These are phyloP conservation scores for Noctua comes DNA, from an alignment of 2,888 invertebrate genomes.

Conservation along the genomic window DNA sequence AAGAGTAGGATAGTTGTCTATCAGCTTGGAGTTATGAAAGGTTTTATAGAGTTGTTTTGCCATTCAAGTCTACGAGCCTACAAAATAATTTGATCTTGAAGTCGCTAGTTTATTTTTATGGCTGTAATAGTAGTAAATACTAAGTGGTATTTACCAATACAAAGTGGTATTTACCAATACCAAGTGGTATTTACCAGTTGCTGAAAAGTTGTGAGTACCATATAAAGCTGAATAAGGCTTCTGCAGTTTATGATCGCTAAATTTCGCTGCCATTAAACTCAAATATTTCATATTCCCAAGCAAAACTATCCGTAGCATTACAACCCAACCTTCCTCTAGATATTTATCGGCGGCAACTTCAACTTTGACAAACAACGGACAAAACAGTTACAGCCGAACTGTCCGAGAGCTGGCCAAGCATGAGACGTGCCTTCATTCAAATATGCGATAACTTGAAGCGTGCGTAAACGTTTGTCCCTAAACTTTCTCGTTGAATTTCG, in stretches of 20 bases:
- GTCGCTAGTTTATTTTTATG: no score
- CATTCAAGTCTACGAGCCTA: no score
- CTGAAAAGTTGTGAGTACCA: neutral
- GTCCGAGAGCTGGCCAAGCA: slow-evolving; percentile 5
- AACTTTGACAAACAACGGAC: slow-evolving; percentile 54
- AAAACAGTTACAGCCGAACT: slow-evolving; percentile 23
- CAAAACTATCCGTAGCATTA: neutral
- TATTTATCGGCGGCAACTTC: slow-evolving; percentile 31
- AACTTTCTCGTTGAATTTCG: slow-evolving; percentile 26
- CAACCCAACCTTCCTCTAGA: slow-evolving; percentile 2
- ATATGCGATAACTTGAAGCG: slow-evolving; percentile 44
- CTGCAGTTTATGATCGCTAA: neutral
- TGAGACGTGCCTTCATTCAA: slow-evolving; percentile 27
- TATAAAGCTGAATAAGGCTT: neutral
- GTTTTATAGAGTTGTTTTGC: no score
- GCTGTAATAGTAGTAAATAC: neutral
- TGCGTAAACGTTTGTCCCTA: slow-evolving; percentile 23
- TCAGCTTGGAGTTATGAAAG: no score
- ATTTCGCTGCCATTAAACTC: neutral
- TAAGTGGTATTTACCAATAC: no score
- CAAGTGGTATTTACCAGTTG: neutral
- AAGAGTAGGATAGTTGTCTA: neutral
- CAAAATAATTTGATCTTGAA: no score
- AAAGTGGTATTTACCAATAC: no score
- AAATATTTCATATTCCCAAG: neutral